These are phyloP conservation scores for Botia kubotai DNA, from an alignment of 2,797 vertebrate species.

Conservation along the genomic window DNA sequence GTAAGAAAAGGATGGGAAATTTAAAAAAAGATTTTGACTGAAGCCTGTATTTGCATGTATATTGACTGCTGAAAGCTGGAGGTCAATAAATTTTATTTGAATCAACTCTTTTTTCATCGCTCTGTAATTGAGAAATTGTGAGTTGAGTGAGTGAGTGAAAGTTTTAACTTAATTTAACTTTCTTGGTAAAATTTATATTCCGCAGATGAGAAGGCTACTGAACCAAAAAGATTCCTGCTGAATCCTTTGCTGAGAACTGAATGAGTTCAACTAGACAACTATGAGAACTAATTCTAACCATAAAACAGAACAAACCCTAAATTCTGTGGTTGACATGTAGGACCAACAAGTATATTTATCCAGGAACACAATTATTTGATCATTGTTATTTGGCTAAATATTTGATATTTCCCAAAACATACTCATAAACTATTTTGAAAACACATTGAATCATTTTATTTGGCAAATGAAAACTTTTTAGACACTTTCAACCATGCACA, in stretches of 20 bases:
- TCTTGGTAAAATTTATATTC: background rate
- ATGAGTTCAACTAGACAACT: too few relatives aligned
- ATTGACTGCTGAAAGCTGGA: slow-evolving; percentile 87
- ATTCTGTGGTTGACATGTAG: too few relatives aligned
- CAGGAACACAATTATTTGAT: background rate
- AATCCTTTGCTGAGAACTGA: background rate
- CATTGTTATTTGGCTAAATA: background rate
- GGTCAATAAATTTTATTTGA: slow-evolving; percentile 91
- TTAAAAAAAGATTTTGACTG: slow-evolving; percentile 75
- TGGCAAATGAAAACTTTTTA: background rate
- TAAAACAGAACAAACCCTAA: too few relatives aligned
- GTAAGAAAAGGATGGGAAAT: slow-evolving; percentile 74
- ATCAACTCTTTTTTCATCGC: slow-evolving; percentile 62
- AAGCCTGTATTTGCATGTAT: slow-evolving; percentile 98
- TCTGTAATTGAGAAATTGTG: too few relatives aligned
- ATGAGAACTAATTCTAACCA: too few relatives aligned
- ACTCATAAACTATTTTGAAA: background rate
- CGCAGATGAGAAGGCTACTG: background rate
- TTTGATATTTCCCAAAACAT: background rate
- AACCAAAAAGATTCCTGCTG: background rate
- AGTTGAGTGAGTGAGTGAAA: too few relatives aligned
- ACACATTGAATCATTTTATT: slow-evolving; percentile 18
- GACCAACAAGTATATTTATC: background rate
- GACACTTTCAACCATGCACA: background rate
- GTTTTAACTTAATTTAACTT: background rate